These are phyloP conservation scores for Choloepus hoffmanni DNA, from an alignment of 2,113 vertebrate species.

Conservation along the genomic window DNA sequence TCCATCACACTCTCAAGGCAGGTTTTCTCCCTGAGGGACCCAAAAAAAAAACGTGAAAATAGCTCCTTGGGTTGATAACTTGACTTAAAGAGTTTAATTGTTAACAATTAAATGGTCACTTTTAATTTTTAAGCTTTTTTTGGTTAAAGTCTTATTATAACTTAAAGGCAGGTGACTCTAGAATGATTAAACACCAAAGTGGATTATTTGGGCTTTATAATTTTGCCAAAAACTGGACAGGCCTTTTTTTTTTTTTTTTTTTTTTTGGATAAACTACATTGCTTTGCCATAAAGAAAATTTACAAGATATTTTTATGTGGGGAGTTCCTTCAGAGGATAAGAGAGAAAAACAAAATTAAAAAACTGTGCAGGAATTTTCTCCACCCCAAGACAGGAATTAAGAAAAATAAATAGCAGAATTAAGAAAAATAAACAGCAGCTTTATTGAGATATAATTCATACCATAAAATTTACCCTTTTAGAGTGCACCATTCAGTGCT, in stretches of 20 bases:
- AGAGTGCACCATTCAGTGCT: not conserved
- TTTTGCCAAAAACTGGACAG: not conserved
- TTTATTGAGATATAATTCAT: not conserved
- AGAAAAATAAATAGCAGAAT: not conserved
- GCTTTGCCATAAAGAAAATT: constrained; percentile 8
- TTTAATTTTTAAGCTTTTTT: constrained; percentile 78
- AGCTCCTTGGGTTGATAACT: not conserved
- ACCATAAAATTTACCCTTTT: not conserved
- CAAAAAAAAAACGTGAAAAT: constrained; percentile 18
- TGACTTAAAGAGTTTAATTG: constrained; percentile 61
- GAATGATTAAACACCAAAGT: constrained; percentile 68
- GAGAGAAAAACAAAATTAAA: not conserved
- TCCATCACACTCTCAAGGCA: not conserved
- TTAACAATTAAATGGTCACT: constrained; percentile 65
- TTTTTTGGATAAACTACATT: not conserved
- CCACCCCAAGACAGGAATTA: not conserved
- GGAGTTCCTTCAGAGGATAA: not conserved
- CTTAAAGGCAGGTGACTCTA: constrained; percentile 50
- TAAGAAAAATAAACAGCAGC: not conserved
- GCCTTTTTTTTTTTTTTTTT: not conserved
- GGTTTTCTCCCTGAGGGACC: not conserved
- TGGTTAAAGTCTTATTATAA: constrained; percentile 74
- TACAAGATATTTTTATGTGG: not conserved
- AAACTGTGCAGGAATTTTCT: not conserved
- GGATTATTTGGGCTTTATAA: constrained; percentile 43